Base-by-base conservation (phyloP, 2,888 invertebrate genomes). In the Caradrina kadenii region DNA sequence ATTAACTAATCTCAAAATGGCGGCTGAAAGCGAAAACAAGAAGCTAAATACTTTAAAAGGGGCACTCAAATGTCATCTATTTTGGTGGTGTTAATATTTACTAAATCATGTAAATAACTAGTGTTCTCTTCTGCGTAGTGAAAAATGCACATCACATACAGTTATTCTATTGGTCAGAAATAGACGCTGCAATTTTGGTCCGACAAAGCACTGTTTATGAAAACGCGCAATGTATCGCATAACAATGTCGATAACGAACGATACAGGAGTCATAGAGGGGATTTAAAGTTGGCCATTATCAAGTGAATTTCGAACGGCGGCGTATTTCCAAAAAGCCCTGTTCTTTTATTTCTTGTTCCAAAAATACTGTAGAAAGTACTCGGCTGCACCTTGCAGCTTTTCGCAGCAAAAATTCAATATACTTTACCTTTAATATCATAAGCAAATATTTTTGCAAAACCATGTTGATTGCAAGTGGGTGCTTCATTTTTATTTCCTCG, bases 401-500 rank as follows among this genome's bases (percentile, higher is more conserved):
- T 17, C 39, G 61, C 45, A 62, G 10, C 13, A 56, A 79, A n/a
- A 73, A 73, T 26, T 52, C 26, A 79, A 42, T 48, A 54, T n/a
- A 19, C 39, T 19, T 13, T 39, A 78, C 39, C 49, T 72, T 48
- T 78, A 61, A 61, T 63, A 74, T 59, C 21, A 59, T 73, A 56
- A 74, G 76, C 31, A 63, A 48, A 61, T 61, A 76, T 68, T 80
- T 66, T 80, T 19, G n/a, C 55, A 13, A 39, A 60, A 35, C 31
- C 50, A 80, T 54, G 58, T 31, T 69, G 70, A 76, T 80, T 76
- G 53, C 61, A 54, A 62, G 69, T 68, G 35, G 61, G 69, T 76
- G 15, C 61, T 76, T 76, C 31, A 13, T 22, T 76, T 80, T 76
- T 76, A 80, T 80, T 62, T 21, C 62, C 31, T 39, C 21, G 76